Percentiles rank a stretch among this genome's conserved stretches.
Evolutionary conservation across 2,113 vertebrate species (phyloP).

Genomic region (Campylomormyrus numenius): DNA sequence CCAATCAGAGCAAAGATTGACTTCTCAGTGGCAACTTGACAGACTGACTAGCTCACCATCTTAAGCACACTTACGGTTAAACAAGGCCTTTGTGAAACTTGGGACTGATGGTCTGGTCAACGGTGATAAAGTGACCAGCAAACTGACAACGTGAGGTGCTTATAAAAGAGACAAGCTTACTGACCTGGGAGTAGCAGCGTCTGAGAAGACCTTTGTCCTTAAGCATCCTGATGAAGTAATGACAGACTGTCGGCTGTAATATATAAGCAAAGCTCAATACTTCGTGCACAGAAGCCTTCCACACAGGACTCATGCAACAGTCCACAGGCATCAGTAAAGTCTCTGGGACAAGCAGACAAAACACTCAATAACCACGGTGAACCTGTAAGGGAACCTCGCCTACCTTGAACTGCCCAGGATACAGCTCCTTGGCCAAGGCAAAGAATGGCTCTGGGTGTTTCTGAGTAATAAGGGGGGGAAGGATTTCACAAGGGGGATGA

Average conservation of each 20-base stretch:
- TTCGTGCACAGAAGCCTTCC: neutral
- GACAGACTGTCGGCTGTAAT: conserved; percentile 77
- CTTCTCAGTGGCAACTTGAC: neutral
- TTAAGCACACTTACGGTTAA: neutral
- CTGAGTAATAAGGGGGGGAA: conserved; percentile 43
- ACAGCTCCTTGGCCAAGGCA: conserved; percentile 78
- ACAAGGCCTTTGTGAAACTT: neutral
- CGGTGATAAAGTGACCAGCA: neutral
- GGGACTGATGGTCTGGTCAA: neutral
- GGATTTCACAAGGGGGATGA: neutral
- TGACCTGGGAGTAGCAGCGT: conserved; percentile 85
- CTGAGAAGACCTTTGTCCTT: conserved; percentile 77
- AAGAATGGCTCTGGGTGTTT: conserved; percentile 89
- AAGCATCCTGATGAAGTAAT: conserved; percentile 85
- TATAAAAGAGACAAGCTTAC: neutral
- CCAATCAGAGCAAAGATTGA: conserved; percentile 5
- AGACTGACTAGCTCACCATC: neutral
- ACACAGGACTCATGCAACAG: neutral
- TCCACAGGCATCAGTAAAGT: neutral
- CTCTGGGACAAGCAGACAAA: neutral
- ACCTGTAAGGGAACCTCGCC: conserved; percentile 21
- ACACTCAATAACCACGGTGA: neutral
- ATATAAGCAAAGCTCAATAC: neutral
- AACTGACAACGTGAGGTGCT: neutral
- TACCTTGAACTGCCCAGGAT: conserved; percentile 90